Evolutionary conservation across 2,888 invertebrate species (phyloP).

Genomic region (Dasypogon diadema): DNA sequence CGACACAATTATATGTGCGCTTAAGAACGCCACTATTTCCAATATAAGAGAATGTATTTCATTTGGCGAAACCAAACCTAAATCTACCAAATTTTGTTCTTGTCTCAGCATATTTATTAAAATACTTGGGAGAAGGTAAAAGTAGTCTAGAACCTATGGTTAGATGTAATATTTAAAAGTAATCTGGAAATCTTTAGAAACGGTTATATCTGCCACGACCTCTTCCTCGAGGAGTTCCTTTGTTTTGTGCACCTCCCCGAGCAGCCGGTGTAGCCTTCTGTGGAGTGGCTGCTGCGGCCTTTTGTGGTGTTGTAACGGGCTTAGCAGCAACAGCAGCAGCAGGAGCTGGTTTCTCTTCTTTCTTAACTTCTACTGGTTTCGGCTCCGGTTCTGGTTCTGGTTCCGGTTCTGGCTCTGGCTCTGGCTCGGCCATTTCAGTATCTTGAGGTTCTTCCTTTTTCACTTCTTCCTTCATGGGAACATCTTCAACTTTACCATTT

Average conservation of each 20-base stretch:
- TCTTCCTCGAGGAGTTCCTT: constrained; percentile 65
- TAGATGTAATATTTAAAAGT: constrained; percentile 22
- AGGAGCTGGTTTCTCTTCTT: constrained; percentile 23
- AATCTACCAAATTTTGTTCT: not conserved
- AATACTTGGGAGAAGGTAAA: constrained; percentile 1
- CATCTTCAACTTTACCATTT: constrained; percentile 62
- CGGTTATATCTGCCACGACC: constrained; percentile 68
- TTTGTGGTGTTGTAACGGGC: constrained; percentile 68
- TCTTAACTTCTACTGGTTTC: constrained; percentile 15
- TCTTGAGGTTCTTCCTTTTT: constrained; percentile 60
- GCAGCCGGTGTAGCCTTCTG: constrained; percentile 60
- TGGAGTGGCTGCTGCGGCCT: constrained; percentile 68
- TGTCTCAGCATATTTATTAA: not conserved
- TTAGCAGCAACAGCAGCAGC: constrained; percentile 54
- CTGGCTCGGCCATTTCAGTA: constrained; percentile 59
- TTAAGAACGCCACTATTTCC: not conserved
- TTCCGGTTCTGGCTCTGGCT: constrained; percentile 28
- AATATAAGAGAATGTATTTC: constrained; percentile 15
- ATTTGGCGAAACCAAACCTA: constrained; percentile 4
- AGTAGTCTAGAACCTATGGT: not conserved
- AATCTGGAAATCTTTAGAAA: constrained; percentile 60
- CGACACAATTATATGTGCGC: constrained; percentile 1
- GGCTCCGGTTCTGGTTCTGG: constrained; percentile 2
- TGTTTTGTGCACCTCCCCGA: constrained; percentile 60
- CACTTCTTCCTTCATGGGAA: constrained; percentile 59